These are phyloP conservation scores for Bothrops jararaca DNA, from an alignment of 2,113 vertebrate genomes.

Conservation along the genomic window DNA sequence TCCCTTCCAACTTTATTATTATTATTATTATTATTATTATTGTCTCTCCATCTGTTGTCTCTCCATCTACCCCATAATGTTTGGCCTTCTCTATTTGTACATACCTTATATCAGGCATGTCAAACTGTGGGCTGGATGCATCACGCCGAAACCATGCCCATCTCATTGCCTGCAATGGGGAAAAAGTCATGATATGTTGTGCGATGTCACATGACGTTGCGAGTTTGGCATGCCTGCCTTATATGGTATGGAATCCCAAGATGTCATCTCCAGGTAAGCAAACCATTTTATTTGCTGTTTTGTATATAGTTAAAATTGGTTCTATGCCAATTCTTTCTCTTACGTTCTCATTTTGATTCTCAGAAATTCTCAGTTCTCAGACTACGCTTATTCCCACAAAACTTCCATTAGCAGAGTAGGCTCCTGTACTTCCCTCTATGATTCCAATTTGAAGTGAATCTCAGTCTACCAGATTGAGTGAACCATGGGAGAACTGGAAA, in stretches of 20 bases:
- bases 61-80: background rate
- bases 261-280: background rate
- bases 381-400: background rate
- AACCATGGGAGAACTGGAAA: background rate
- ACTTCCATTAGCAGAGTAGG: background rate
- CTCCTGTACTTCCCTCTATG: background rate
- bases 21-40: background rate
- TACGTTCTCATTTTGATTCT: too few species aligned
- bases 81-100: background rate
- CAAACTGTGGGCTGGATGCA: too few species aligned
- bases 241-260: background rate
- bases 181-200: too few species aligned
- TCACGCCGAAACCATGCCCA: too few species aligned
- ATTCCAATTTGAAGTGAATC: background rate
- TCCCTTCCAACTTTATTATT: too few species aligned
- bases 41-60: background rate
- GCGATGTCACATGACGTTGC: too few species aligned
- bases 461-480: background rate
- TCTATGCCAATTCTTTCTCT: too few species aligned
- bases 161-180: too few species aligned
- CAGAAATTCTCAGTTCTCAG: background rate
- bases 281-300: background rate
- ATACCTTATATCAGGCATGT: background rate
- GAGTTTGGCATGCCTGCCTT: background rate
- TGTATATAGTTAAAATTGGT: too few species aligned